phyloP scores from a whole-genome alignment of 1,140 invertebrate species.

The Diorhabda elongata region DNA sequence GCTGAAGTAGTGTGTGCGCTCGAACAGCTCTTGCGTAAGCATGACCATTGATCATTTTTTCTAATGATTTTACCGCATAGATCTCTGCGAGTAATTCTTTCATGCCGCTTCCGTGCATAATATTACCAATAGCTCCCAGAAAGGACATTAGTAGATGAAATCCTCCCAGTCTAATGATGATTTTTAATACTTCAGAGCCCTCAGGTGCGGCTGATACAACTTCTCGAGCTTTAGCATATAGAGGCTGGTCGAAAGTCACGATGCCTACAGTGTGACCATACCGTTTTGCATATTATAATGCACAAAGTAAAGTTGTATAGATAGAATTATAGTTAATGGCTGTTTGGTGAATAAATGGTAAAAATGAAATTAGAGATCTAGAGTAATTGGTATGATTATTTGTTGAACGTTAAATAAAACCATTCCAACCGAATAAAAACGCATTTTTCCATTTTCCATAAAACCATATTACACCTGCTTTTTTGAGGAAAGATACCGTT shows the following conservation, averaged over 20 bases:
- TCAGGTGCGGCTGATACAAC: constrained; percentile 40
- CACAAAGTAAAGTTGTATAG: constrained; percentile 44
- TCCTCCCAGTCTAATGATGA: constrained; percentile 43
- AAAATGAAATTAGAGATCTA: constrained; percentile 42
- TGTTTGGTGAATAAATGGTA: constrained; percentile 45
- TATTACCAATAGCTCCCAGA: too few species aligned
- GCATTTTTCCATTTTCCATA: constrained; percentile 29
- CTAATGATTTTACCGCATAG: constrained; percentile 3
- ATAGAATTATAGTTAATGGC: constrained; percentile 40
- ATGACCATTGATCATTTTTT: not conserved
- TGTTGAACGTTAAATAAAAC: constrained; percentile 34
- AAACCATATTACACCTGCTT: constrained; percentile 30
- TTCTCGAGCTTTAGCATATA: constrained; percentile 49
- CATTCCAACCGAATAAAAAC: constrained; percentile 33
- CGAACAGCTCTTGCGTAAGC: too few species aligned
- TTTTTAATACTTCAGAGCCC: constrained; percentile 38
- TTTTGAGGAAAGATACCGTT: constrained; percentile 21
- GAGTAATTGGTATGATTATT: constrained; percentile 29
- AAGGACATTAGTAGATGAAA: constrained; percentile 40
- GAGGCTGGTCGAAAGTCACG: constrained; percentile 45
- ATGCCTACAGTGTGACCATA: constrained; percentile 31
- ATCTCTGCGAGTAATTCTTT: not conserved
- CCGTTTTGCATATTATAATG: constrained; percentile 34
- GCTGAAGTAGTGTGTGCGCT: too few species aligned
- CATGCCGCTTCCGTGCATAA: not conserved